phyloP scores from a whole-genome alignment of 2,797 vertebrate genomes.

The Toxotes lorentzi region DNA sequence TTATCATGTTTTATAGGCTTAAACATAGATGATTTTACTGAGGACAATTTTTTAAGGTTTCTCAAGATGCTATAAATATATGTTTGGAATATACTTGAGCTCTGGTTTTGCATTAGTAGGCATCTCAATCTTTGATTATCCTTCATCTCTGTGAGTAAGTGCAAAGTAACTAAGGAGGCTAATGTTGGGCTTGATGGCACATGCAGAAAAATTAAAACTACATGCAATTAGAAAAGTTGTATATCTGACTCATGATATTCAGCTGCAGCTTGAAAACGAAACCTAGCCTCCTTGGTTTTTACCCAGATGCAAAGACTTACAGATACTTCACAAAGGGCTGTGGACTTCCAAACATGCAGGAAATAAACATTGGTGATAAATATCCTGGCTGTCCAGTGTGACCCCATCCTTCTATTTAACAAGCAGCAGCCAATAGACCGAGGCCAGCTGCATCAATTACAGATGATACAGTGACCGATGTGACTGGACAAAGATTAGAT shows the following conservation, averaged over 20 bases:
- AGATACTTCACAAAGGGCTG: not conserved
- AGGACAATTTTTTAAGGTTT: not conserved
- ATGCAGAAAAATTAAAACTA: constrained; percentile 37
- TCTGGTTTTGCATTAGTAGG: not conserved
- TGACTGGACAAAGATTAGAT: constrained; percentile 19
- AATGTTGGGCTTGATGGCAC: constrained; percentile 33
- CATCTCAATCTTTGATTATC: constrained; percentile 13
- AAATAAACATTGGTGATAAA: constrained; percentile 62
- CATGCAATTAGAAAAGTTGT: constrained; percentile 18
- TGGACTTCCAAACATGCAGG: constrained; percentile 35
- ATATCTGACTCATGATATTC: not conserved
- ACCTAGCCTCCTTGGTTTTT: not conserved
- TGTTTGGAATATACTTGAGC: not conserved
- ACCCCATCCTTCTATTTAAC: constrained; percentile 67
- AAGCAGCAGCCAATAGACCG: constrained; percentile 57
- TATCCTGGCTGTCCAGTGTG: constrained; percentile 43
- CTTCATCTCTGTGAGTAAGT: constrained; percentile 3
- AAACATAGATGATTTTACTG: not conserved
- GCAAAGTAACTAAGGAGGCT: not conserved
- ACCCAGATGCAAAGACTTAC: not conserved
- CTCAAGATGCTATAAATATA: not conserved
- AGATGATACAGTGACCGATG: constrained; percentile 29
- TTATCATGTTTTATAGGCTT: not conserved
- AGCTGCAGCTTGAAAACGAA: not conserved
- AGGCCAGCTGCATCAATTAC: constrained; percentile 58